Evolutionary conservation across 1,140 invertebrate species (phyloP), one percentile per base, ranked within the genome.

Genomic region (Diachasma alloeum): DNA sequence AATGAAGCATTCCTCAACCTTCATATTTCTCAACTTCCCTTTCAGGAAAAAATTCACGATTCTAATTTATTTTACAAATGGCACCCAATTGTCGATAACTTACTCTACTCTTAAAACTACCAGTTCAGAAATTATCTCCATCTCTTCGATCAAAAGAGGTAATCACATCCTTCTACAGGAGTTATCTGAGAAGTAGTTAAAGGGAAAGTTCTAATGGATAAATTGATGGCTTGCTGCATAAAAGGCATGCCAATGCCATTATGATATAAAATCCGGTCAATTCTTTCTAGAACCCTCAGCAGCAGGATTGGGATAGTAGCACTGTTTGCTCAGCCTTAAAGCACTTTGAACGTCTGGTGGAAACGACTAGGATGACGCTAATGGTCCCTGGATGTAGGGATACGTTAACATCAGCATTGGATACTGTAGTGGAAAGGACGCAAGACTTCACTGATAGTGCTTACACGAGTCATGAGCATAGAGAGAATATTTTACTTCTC

Each of bases 401-500:
- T 80, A 94, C 96, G 26, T 91, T 99, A 19, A 93, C 94, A 0
- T 87, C 92, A 78, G 95, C 96, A 36, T 92, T 99, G 81, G 97
- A 99, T 74, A 93, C 95, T 42, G 93, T 99, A 19, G 93, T 98
- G 37, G 98, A 99, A 89, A 93, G 97, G 82, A 98, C 97, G 71
- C 97, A 99, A 90, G 98, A 99, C 89, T 99, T 99, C 90, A 99
- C 98, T 11, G 98, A 99, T 90, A 99, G 98, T 74, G 97, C 98
- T 72, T 99, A 99, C 89, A 99, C 98, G 42, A 96, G 94, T 81
- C 97, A 99, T 90, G 96, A 99, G 83, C 97, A 99, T 89, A 92
- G 98, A 71, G 97, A 99, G 90, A 96, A 96, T 85, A 98, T 99
- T 82, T 91, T 99, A 0, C 91, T 97, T 56, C 92, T 97, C n/a